Percentiles rank a stretch among this genome's conserved stretches.
These are phyloP conservation scores for Mystacides longicornis DNA, from an alignment of 2,888 invertebrate species.

Conservation along the genomic window DNA sequence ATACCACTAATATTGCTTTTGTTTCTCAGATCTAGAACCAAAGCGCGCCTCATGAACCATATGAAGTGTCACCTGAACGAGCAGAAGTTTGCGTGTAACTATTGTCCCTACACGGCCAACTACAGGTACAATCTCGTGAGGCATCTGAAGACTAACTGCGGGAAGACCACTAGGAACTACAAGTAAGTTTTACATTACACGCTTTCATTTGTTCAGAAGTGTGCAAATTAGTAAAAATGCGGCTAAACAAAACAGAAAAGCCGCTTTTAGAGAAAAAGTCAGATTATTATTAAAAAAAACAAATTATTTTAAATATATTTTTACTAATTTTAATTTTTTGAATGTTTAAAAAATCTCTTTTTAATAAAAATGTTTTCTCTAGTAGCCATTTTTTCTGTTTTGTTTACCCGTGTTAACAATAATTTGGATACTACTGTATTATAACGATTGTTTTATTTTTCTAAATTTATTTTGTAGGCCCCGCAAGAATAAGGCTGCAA, in stretches of 20 bases:
- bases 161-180: background rate
- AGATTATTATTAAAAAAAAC: too few species aligned
- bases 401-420: too few species aligned
- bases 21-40: conserved; percentile 14
- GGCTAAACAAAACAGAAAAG: background rate
- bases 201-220: too few species aligned
- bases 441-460: background rate
- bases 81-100: conserved; percentile 14
- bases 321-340: too few species aligned
- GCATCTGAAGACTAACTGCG: conserved; percentile 7
- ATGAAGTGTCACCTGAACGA: conserved; percentile 16
- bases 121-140: conserved; percentile 18
- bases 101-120: conserved; percentile 19
- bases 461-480: background rate
- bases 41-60: conserved; percentile 13
- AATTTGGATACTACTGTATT: too few species aligned
- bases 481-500: background rate
- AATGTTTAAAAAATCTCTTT: too few species aligned
- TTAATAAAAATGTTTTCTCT: too few species aligned
- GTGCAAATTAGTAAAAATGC: too few species aligned
- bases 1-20: too few species aligned
- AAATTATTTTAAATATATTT: too few species aligned
- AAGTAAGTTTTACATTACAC: background rate
- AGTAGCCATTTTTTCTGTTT: too few species aligned
- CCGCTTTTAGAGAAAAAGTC: too few species aligned